Percentiles rank a stretch among this genome's conserved stretches.
Conservation (phyloP, 2,888 invertebrate genomes). For the Cryptocephalus moraei region DNA sequence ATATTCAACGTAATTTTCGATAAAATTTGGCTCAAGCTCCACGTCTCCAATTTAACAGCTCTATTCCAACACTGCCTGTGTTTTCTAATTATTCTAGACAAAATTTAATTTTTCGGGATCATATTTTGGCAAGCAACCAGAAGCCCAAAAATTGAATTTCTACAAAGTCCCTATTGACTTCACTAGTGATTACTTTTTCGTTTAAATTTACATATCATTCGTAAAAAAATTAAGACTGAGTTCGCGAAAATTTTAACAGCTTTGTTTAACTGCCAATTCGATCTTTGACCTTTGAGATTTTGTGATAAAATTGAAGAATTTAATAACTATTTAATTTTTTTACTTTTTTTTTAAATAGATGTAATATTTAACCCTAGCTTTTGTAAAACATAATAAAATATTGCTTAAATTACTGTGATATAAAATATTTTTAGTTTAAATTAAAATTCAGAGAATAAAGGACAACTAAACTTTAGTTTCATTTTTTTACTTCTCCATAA, state of each 20-base stretch:
- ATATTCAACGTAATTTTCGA: no score
- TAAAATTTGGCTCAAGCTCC: no score
- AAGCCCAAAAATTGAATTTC: no score
- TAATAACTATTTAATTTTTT: not conserved
- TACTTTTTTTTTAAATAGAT: constrained; percentile 7
- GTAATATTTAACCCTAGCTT: constrained; percentile 4
- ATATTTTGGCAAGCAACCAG: not conserved
- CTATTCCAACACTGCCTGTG: constrained; percentile 2
- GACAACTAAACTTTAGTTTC: no score
- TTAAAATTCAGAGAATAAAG: not conserved
- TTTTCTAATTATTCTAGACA: constrained; percentile 1
- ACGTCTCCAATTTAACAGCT: not conserved
- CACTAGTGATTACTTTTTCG: no score
- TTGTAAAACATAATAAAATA: constrained; percentile 9
- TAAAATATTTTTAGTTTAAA: constrained; percentile 10
- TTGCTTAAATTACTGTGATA: constrained; percentile 19
- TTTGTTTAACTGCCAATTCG: constrained; percentile 9
- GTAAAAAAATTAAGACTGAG: constrained; percentile 12
- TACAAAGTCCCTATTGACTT: no score
- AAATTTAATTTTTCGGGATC: constrained; percentile 1
- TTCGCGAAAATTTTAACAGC: constrained; percentile 1
- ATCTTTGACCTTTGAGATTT: constrained; percentile 10
- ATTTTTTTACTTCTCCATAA: no score
- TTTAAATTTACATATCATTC: constrained; percentile 7
- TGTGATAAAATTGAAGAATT: constrained; percentile 9